Conservation (phyloP, 1,140 invertebrate species). For the Phortica variegata region DNA sequence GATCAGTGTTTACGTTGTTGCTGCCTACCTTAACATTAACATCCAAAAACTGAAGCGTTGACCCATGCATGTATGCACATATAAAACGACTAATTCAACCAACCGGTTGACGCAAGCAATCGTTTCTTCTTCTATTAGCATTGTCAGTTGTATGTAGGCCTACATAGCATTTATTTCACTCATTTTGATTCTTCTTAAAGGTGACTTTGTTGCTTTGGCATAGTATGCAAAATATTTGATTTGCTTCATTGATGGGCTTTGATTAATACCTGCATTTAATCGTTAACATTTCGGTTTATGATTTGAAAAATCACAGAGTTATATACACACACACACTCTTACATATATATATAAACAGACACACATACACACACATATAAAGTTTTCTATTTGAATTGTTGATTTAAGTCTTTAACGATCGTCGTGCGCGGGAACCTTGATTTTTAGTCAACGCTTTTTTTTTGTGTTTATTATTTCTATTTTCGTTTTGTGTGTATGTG, state of each 20-base stretch:
- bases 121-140: conserved; percentile 15
- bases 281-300: conserved; percentile 27
- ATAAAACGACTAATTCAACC: conserved; percentile 7
- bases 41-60: conserved; percentile 35
- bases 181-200: background rate
- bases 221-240: background rate
- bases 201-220: background rate
- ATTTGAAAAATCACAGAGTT: conserved; percentile 28
- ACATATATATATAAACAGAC: conserved; percentile 2
- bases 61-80: conserved; percentile 25
- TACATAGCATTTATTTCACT: conserved; percentile 4
- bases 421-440: too few species aligned
- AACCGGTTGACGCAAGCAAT: conserved; percentile 53
- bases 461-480: too few species aligned
- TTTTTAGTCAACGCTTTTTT: too few species aligned
- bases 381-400: too few species aligned
- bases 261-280: conserved; percentile 3
- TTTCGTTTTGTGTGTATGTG: too few species aligned
- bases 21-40: conserved; percentile 53
- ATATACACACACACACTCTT: conserved; percentile 11
- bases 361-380: too few species aligned
- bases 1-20: conserved; percentile 5
- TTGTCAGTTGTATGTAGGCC: conserved; percentile 33
- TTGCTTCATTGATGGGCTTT: too few species aligned
- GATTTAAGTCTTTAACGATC: too few species aligned